These are phyloP conservation scores for Perognathus longimembris DNA, from an alignment of 2,113 vertebrate genomes.

Conservation along the genomic window DNA sequence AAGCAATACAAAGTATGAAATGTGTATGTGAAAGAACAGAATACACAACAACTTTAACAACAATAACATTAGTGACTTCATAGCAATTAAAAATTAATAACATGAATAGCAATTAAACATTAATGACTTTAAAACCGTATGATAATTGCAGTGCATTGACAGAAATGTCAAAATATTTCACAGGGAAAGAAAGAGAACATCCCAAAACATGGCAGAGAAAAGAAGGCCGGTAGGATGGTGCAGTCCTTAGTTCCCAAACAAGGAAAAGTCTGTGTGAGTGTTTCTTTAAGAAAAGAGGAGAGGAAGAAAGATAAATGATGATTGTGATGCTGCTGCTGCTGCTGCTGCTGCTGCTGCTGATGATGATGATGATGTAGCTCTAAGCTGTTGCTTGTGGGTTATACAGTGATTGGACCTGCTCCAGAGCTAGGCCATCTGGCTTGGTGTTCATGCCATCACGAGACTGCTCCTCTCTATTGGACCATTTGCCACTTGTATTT, in stretches of 20 bases:
- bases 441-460: too few relatives aligned
- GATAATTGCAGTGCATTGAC: background rate
- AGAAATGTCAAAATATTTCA: background rate
- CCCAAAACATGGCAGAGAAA: background rate
- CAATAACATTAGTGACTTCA: background rate
- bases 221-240: background rate
- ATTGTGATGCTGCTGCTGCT: too few relatives aligned
- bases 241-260: constrained; percentile 34
- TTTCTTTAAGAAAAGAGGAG: constrained; percentile 50
- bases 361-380: background rate
- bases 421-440: background rate
- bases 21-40: background rate
- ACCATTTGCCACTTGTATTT: background rate
- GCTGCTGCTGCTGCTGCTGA: too few relatives aligned
- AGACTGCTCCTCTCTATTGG: background rate
- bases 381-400: background rate
- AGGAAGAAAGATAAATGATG: background rate
- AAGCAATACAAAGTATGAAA: background rate
- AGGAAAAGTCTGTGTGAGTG: background rate
- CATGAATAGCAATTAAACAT: background rate
- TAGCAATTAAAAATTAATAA: background rate
- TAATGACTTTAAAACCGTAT: background rate
- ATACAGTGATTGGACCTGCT: constrained; percentile 26
- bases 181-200: background rate
- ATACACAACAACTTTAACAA: background rate